Percentiles rank a stretch among this genome's conserved stretches.
phyloP scores from a whole-genome alignment of 2,888 invertebrate genomes.

The Physocephala rufipes region DNA sequence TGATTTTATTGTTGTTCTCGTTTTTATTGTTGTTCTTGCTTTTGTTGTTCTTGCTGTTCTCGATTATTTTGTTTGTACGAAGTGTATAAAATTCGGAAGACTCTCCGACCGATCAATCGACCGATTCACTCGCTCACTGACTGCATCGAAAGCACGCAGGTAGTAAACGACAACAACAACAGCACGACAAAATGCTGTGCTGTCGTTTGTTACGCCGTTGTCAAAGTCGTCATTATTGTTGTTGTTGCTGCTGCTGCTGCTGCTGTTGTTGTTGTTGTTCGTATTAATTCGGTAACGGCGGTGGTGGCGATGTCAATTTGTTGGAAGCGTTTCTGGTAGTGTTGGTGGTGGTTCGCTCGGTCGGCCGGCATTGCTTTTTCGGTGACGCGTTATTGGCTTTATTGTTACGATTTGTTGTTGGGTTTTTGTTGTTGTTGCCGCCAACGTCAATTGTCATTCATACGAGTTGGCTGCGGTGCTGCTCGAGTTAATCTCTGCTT shows the following conservation, averaged over 20 bases:
- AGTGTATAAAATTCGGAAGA: no score
- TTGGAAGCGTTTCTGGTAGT: not conserved
- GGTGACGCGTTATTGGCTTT: constrained; percentile 1
- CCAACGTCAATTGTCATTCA: not conserved
- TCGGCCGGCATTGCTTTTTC: constrained; percentile 19
- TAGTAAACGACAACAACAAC: not conserved
- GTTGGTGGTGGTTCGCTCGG: constrained; percentile 14
- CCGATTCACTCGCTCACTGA: not conserved
- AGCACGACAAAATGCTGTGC: no score
- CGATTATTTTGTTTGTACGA: no score
- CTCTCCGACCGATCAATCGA: no score
- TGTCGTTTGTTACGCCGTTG: no score
- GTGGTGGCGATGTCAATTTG: constrained; percentile 11
- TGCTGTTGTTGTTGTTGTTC: constrained; percentile 38
- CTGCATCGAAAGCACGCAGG: not conserved
- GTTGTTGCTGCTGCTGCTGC: constrained; percentile 32
- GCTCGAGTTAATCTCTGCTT: no score
- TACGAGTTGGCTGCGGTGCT: no score
- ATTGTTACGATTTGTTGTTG: constrained; percentile 35
- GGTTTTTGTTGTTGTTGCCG: constrained; percentile 28
- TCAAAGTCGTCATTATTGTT: constrained; percentile 27
- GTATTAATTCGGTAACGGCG: constrained; percentile 18
- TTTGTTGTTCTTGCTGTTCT: no score
- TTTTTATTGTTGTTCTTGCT: not conserved
- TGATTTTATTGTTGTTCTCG: not conserved